These are phyloP conservation scores for Herpailurus yagouaroundi DNA, from an alignment of 2,113 vertebrate species.

Conservation along the genomic window DNA sequence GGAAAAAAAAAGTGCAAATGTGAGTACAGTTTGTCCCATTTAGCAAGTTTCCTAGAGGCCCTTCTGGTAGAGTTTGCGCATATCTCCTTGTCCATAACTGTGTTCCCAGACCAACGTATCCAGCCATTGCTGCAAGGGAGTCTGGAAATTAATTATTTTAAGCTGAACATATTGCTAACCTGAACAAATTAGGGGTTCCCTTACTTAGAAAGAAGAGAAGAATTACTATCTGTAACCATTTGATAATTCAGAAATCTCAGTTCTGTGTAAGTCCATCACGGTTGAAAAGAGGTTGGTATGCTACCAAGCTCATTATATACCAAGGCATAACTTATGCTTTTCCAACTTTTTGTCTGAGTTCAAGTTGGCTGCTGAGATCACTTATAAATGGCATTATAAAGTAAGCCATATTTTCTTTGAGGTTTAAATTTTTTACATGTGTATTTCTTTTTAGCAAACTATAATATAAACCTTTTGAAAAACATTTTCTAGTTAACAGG, in stretches of 20 bases:
- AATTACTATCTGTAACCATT: not conserved
- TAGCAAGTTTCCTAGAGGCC: not conserved
- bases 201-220: not conserved
- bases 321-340: not conserved
- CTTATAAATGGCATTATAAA: not conserved
- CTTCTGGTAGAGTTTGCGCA: not conserved
- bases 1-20: not conserved
- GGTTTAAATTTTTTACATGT: not conserved
- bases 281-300: not conserved
- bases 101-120: not conserved
- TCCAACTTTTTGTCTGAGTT: not conserved
- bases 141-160: not conserved
- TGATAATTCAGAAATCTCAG: not conserved
- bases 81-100: not conserved
- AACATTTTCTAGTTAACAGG: not conserved
- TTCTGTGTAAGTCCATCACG: not conserved
- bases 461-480: not conserved
- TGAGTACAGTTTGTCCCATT: not conserved
- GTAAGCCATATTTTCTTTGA: not conserved
- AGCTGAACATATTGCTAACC: not conserved
- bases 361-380: not conserved
- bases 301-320: not conserved
- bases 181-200: not conserved
- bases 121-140: not conserved
- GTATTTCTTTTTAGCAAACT: not conserved